phyloP scores from a whole-genome alignment of 92 coral and sea anemone species.

The Epizoanthus fatuus region DNA sequence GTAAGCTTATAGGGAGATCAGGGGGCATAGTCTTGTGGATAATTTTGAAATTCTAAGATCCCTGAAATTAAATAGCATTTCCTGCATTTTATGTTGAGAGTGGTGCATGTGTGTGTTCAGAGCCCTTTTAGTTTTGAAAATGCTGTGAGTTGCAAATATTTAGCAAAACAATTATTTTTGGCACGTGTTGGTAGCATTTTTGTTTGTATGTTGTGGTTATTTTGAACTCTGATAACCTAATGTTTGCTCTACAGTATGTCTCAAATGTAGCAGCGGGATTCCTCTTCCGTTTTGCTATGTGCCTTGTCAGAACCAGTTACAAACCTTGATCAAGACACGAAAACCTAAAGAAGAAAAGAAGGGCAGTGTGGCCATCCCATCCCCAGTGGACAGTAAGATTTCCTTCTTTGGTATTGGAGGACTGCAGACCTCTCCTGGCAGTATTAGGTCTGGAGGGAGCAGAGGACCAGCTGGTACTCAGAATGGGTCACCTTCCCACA shows the following conservation, averaged over 20 bases:
- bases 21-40: no score
- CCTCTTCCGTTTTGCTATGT: slow-evolving; percentile 94
- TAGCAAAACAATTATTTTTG: no score
- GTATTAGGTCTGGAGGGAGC: slow-evolving; percentile 2
- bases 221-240: no score
- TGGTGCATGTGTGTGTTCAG: no score
- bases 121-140: no score
- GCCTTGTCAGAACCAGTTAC: slow-evolving; percentile 84
- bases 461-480: not conserved
- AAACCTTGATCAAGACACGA: slow-evolving; percentile 51
- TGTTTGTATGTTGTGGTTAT: no score
- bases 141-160: no score
- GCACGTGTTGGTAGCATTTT: no score
- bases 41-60: no score
- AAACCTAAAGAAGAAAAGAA: slow-evolving; percentile 52
- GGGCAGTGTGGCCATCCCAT: not conserved
- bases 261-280: slow-evolving; percentile 17
- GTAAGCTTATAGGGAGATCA: no score
- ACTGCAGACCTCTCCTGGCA: slow-evolving; percentile 10
- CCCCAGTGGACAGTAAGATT: slow-evolving; percentile 85
- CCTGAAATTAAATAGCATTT: no score
- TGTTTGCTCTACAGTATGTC: slow-evolving; percentile 17
- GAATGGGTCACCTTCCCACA: slow-evolving; percentile 23
- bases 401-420: slow-evolving; percentile 69
- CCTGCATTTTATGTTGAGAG: no score